Conservation (phyloP, 2,797 vertebrate species). For the Fundulus diaphanus region DNA sequence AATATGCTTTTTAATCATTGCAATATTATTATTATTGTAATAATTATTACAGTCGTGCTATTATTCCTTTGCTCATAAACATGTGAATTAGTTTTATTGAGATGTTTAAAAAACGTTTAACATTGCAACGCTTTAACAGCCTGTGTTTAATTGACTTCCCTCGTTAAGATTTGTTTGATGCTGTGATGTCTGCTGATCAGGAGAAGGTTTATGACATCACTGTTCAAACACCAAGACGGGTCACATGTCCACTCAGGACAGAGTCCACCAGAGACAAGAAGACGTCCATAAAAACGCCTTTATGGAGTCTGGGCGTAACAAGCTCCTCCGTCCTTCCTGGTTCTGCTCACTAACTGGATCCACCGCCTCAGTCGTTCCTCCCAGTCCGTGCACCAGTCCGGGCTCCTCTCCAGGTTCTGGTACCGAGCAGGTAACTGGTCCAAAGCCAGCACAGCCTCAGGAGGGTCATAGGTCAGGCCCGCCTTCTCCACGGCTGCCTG, state of each 20-base stretch:
- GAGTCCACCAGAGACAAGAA: not conserved
- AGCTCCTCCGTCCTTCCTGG: conserved; percentile 33
- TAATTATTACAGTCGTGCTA: not conserved
- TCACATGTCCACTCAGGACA: not conserved
- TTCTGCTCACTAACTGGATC: conserved; percentile 69
- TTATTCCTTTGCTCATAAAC: not conserved
- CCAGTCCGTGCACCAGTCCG: conserved; percentile 81
- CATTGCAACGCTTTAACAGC: too few relatives aligned
- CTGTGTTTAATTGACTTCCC: too few relatives aligned
- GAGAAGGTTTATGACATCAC: not conserved
- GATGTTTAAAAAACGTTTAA: too few relatives aligned
- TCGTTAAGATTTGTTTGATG: not conserved
- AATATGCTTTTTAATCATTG: not conserved
- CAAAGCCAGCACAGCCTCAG: conserved; percentile 76
- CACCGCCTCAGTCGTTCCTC: conserved; percentile 72
- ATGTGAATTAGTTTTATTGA: not conserved
- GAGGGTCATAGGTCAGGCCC: conserved; percentile 79
- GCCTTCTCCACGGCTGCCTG: conserved; percentile 81
- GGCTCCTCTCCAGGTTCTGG: conserved; percentile 72
- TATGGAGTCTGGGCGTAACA: conserved; percentile 17
- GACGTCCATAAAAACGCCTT: not conserved
- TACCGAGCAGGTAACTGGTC: conserved; percentile 78
- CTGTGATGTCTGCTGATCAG: not conserved
- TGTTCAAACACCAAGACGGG: not conserved
- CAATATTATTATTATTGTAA: not conserved